A percentile compares a stretch with the other conserved stretches of the same genome.
Conservation (phyloP, 2,888 invertebrate species). For the Phyllotreta cruciferae region DNA sequence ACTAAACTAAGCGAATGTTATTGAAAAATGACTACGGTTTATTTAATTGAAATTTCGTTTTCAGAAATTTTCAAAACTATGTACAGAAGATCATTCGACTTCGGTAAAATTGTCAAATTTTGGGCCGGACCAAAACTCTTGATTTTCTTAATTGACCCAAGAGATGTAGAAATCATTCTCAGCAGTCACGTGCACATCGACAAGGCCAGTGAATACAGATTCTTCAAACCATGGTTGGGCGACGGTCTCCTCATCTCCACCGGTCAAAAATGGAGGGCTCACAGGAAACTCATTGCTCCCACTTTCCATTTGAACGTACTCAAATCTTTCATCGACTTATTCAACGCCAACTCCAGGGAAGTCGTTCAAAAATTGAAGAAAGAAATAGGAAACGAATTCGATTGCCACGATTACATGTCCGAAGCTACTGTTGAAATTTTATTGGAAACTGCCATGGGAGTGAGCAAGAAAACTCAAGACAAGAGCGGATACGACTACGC, state of each 20-base stretch:
- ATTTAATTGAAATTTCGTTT: constrained; percentile 23
- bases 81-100: constrained; percentile 64
- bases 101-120: constrained; percentile 68
- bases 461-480: constrained; percentile 81
- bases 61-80: constrained; percentile 75
- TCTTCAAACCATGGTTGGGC: constrained; percentile 86
- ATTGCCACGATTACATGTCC: constrained; percentile 85
- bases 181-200: constrained; percentile 83
- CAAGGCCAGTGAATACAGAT: constrained; percentile 76
- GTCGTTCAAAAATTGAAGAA: constrained; percentile 77
- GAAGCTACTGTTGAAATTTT: constrained; percentile 85
- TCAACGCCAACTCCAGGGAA: constrained; percentile 81
- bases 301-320: constrained; percentile 88
- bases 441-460: constrained; percentile 86
- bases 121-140: constrained; percentile 81
- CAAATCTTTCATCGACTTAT: constrained; percentile 85
- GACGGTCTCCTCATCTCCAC: constrained; percentile 82
- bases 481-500: constrained; percentile 85
- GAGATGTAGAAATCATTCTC: constrained; percentile 78
- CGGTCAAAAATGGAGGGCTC: constrained; percentile 86
- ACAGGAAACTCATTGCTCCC: constrained; percentile 85
- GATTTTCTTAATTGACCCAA: constrained; percentile 77
- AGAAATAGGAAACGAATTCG: constrained; percentile 75
- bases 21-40: not conserved
- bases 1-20: not conserved